A percentile compares a stretch with the other conserved stretches of the same genome.
Conservation (phyloP, 2,113 vertebrate genomes). For the Nyctibius bracteatus region DNA sequence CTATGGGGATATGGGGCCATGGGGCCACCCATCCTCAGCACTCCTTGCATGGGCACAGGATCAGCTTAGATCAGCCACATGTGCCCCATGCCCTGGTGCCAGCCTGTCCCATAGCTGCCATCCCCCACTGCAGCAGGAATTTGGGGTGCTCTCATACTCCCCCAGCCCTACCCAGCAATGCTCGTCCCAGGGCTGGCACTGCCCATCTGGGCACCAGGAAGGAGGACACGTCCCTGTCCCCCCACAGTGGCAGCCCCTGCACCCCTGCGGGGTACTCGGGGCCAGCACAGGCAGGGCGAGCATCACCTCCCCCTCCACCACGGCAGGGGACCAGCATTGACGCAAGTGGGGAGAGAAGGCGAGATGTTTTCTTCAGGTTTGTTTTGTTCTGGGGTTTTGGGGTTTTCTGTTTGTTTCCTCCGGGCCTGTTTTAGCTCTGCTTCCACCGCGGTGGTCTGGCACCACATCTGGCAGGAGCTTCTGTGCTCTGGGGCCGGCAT, state of each 20-base stretch:
- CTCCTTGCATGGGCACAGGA: neutral
- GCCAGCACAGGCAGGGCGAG: neutral
- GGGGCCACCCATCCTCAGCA: neutral
- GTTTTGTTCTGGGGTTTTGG: conserved; percentile 54
- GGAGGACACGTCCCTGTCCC: fast-evolving
- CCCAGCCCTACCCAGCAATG: neutral
- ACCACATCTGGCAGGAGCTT: neutral
- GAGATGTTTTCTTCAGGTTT: conserved; percentile 20
- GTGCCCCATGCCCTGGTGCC: neutral
- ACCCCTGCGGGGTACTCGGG: fast-evolving
- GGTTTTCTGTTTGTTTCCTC: conserved; percentile 43
- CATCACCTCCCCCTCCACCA: neutral
- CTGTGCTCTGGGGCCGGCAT: neutral
- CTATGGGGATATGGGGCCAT: fast-evolving
- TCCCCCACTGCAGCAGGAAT: neutral
- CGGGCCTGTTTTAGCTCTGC: neutral
- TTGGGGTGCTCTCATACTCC: neutral
- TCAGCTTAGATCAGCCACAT: neutral
- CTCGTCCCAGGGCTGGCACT: neutral
- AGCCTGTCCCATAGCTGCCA: neutral
- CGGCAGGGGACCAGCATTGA: neutral
- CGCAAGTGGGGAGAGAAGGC: neutral
- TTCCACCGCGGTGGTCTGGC: neutral
- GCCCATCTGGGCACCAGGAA: neutral
- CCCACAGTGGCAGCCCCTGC: fast-evolving